phyloP scores from a whole-genome alignment of 1,140 invertebrate species.

The Dysdera silvatica region DNA sequence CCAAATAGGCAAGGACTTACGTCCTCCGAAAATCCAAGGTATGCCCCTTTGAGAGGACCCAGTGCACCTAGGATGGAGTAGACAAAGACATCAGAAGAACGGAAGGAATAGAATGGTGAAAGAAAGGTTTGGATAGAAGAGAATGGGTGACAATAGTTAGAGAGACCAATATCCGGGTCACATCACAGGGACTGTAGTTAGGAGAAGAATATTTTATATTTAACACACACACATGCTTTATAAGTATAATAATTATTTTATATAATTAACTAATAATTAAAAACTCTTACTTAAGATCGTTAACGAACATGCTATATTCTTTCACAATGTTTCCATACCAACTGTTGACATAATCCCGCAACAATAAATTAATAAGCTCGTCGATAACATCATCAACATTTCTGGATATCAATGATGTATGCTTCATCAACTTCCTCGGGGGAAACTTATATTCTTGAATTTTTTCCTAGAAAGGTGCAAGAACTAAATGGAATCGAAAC shows the following conservation, averaged over 20 bases:
- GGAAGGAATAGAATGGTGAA: too few relatives aligned
- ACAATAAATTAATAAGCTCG: slow-evolving; percentile 67
- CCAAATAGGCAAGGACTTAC: too few relatives aligned
- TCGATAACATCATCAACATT: slow-evolving; percentile 73
- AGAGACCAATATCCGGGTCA: background rate
- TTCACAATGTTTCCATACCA: slow-evolving; percentile 63
- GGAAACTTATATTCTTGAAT: slow-evolving; percentile 4
- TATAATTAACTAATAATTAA: slow-evolving; percentile 4
- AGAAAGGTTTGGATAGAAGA: too few relatives aligned
- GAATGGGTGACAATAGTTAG: too few relatives aligned
- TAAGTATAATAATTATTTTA: background rate
- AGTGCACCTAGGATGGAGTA: too few relatives aligned
- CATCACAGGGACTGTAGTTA: background rate
- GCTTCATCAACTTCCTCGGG: slow-evolving; percentile 11
- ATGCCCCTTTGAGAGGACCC: too few relatives aligned
- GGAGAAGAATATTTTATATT: background rate
- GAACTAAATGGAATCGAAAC: too few relatives aligned
- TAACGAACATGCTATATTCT: slow-evolving; percentile 46
- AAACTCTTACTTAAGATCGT: slow-evolving; percentile 45
- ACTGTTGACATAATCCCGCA: slow-evolving; percentile 66
- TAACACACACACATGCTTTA: background rate
- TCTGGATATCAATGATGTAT: slow-evolving; percentile 44
- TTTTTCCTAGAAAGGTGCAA: slow-evolving; percentile 9
- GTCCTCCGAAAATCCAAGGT: too few relatives aligned
- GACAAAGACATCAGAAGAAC: too few relatives aligned